A percentile compares a stretch with the other conserved stretches of the same genome.
Evolutionary conservation across 2,113 vertebrate species (phyloP).

Genomic region (Cyanistes caeruleus): DNA sequence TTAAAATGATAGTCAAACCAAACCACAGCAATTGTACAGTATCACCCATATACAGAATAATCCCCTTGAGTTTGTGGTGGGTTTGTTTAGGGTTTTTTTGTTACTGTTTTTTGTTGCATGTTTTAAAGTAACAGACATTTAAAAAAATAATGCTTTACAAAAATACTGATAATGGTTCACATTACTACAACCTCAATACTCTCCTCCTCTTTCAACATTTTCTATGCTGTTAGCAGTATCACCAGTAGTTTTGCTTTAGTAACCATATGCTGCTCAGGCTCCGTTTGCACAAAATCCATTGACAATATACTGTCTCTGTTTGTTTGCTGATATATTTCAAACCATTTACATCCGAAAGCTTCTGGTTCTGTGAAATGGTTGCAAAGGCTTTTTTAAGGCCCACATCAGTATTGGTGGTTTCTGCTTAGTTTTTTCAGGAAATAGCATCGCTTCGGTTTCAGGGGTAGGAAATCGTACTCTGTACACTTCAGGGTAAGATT

Average conservation of each 20-base stretch:
- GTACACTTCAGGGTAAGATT: slow-evolving; percentile 85
- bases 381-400: slow-evolving; percentile 84
- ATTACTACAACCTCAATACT: neutral
- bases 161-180: slow-evolving; percentile 70
- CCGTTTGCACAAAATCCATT: neutral
- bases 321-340: neutral
- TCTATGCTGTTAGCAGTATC: neutral
- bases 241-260: neutral
- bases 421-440: slow-evolving; percentile 79
- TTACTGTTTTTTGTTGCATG: neutral
- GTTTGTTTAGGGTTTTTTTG: no score
- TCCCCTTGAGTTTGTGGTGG: neutral
- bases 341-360: slow-evolving; percentile 82
- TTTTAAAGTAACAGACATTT: neutral
- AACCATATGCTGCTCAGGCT: neutral
- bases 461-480: slow-evolving; percentile 82
- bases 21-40: neutral
- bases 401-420: slow-evolving; percentile 79
- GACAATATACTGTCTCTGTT: neutral
- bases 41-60: neutral
- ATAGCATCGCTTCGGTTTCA: slow-evolving; percentile 80
- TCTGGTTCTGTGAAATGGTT: slow-evolving; percentile 87
- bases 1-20: neutral
- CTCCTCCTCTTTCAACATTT: neutral
- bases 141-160: slow-evolving; percentile 1